Percentiles rank a stretch among this genome's conserved stretches.
phyloP scores from a whole-genome alignment of 2,797 vertebrate genomes.

The Potorous gilbertii region DNA sequence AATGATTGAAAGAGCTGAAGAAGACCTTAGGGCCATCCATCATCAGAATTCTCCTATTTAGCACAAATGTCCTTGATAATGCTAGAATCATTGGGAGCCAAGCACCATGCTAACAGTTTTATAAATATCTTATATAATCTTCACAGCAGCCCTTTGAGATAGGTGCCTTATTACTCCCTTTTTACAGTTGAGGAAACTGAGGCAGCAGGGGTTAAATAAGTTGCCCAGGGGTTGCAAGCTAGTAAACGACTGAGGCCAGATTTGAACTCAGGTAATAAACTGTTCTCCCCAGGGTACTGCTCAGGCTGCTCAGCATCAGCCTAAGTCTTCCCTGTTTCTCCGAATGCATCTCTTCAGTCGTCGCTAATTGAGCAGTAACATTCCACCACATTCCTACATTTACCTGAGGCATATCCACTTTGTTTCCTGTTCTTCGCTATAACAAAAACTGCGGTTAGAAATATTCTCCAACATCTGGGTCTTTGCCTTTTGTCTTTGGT shows the following conservation, averaged over 20 bases:
- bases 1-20: not conserved
- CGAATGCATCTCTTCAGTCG: not conserved
- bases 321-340: not conserved
- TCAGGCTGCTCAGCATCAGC: not conserved
- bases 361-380: not conserved
- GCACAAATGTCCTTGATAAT: not conserved
- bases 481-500: not conserved
- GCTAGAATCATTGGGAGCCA: not conserved
- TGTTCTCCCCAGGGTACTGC: not conserved
- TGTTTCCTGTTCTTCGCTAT: not conserved
- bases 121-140: not conserved
- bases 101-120: not conserved
- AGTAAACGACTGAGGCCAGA: not conserved
- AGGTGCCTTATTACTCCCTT: not conserved
- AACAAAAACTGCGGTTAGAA: not conserved
- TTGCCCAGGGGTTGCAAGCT: not conserved
- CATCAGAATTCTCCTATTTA: not conserved
- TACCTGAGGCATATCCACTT: fast-evolving
- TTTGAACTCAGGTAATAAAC: not conserved
- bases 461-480: not conserved
- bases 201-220: not conserved
- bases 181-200: not conserved
- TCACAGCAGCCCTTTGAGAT: not conserved
- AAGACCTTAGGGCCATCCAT: not conserved
- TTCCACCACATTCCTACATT: not conserved